Percentiles rank a stretch among this genome's conserved stretches.
Evolutionary conservation across 2,113 vertebrate species (phyloP).

Genomic region (Nicator chloris): DNA sequence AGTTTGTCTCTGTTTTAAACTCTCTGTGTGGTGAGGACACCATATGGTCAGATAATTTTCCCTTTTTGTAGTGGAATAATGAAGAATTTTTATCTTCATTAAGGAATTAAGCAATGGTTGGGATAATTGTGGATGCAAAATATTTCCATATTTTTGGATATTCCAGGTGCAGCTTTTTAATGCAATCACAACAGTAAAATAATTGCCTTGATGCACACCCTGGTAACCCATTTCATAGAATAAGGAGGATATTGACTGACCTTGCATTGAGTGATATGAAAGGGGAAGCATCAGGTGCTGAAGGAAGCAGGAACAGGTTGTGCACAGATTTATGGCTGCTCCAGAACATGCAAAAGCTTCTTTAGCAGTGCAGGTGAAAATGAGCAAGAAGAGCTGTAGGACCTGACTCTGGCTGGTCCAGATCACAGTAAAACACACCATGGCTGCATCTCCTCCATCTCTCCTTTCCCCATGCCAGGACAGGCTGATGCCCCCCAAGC

Average conservation of each 20-base stretch:
- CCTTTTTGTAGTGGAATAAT: not conserved
- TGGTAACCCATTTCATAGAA: not conserved
- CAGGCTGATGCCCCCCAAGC: not conserved
- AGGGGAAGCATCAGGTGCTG: not conserved
- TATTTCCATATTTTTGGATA: not conserved
- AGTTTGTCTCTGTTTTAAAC: conserved; percentile 34
- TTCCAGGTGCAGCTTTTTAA: not conserved
- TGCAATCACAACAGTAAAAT: not conserved
- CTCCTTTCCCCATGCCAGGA: not conserved
- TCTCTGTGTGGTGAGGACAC: not conserved
- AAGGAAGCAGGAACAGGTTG: not conserved
- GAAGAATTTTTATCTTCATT: not conserved
- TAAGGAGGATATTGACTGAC: not conserved
- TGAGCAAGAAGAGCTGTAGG: not conserved
- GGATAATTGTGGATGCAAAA: not conserved
- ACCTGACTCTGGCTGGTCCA: not conserved
- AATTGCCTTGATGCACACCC: not conserved
- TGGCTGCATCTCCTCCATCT: not conserved
- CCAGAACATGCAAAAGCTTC: not conserved
- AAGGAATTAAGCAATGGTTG: not conserved
- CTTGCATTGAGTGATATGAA: not conserved
- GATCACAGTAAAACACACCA: not conserved
- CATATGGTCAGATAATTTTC: not conserved
- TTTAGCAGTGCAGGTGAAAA: not conserved
- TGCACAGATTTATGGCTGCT: not conserved